These are phyloP conservation scores for Zaprionus obscuricornis DNA, from an alignment of 2,888 invertebrate species.

Conservation along the genomic window DNA sequence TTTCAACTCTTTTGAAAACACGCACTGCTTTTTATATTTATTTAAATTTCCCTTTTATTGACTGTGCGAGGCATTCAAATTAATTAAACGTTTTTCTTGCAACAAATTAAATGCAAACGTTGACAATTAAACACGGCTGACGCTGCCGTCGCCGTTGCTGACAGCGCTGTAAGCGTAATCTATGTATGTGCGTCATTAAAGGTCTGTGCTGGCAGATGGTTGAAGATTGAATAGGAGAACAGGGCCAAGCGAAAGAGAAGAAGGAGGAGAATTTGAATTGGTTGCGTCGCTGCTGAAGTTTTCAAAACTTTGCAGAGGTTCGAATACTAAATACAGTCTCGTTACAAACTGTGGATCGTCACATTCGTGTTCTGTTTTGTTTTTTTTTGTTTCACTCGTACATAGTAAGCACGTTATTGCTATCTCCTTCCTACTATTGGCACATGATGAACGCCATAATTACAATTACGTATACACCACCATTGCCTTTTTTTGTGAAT, in stretches of 20 bases:
- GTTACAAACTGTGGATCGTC: slow-evolving; percentile 77
- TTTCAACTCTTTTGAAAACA: too few species aligned
- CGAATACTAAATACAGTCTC: slow-evolving; percentile 81
- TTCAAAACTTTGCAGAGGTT: slow-evolving; percentile 72
- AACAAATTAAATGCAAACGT: slow-evolving; percentile 76
- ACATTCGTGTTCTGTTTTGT: slow-evolving; percentile 44
- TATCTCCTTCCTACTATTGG: slow-evolving; percentile 52
- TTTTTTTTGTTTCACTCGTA: slow-evolving; percentile 18
- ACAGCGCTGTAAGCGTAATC: slow-evolving; percentile 25
- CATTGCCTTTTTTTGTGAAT: slow-evolving; percentile 79
- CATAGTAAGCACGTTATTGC: slow-evolving; percentile 21
- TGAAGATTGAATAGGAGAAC: not conserved
- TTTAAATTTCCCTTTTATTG: slow-evolving; percentile 6
- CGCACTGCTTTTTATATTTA: too few species aligned
- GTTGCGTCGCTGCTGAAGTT: slow-evolving; percentile 57
- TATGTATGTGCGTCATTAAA: slow-evolving; percentile 59
- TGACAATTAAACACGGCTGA: slow-evolving; percentile 65
- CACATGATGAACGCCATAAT: slow-evolving; percentile 83
- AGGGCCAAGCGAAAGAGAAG: not conserved
- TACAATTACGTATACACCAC: slow-evolving; percentile 82
- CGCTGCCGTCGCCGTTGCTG: slow-evolving; percentile 16
- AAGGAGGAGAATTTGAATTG: slow-evolving; percentile 15
- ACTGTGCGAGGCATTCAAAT: slow-evolving; percentile 43
- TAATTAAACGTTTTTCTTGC: slow-evolving; percentile 72
- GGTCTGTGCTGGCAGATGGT: slow-evolving; percentile 17